phyloP scores from a whole-genome alignment of 2,113 vertebrate genomes.

The Chaenogobius annularis region DNA sequence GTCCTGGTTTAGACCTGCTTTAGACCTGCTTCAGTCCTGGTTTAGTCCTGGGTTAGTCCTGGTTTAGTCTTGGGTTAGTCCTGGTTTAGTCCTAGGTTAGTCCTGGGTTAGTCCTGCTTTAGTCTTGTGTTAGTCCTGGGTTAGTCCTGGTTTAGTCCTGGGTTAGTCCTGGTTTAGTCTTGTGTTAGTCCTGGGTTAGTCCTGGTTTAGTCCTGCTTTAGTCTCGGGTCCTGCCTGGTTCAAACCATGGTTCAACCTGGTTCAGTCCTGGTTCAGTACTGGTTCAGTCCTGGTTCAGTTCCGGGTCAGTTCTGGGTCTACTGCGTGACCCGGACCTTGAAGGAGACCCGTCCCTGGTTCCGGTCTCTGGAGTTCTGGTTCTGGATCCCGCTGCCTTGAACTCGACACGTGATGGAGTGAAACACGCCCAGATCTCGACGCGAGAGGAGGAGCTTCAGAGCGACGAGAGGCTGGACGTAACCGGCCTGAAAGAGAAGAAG shows the following conservation, averaged over 20 bases:
- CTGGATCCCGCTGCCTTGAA: slow-evolving; percentile 69
- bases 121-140: no score
- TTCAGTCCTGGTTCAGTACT: no score
- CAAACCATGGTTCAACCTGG: background rate
- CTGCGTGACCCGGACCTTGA: background rate
- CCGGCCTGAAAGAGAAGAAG: slow-evolving; percentile 15
- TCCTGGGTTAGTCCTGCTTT: no score
- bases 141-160: no score
- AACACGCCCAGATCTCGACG: slow-evolving; percentile 74
- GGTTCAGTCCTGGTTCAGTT: background rate
- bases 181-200: background rate
- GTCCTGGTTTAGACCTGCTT: no score
- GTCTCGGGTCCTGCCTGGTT: background rate
- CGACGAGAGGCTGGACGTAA: slow-evolving; percentile 91
- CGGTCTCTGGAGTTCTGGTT: slow-evolving; percentile 5
- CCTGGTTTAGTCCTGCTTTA: background rate
- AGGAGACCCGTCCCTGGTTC: background rate
- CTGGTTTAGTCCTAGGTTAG: no score
- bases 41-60: no score
- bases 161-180: no score
- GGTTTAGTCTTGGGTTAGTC: background rate
- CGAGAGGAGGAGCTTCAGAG: slow-evolving; percentile 80
- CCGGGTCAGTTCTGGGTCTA: background rate
- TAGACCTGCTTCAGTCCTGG: no score
- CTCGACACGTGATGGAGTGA: slow-evolving; percentile 85